Conservation (phyloP, 2,888 invertebrate genomes). For the Acronicta aceris region DNA sequence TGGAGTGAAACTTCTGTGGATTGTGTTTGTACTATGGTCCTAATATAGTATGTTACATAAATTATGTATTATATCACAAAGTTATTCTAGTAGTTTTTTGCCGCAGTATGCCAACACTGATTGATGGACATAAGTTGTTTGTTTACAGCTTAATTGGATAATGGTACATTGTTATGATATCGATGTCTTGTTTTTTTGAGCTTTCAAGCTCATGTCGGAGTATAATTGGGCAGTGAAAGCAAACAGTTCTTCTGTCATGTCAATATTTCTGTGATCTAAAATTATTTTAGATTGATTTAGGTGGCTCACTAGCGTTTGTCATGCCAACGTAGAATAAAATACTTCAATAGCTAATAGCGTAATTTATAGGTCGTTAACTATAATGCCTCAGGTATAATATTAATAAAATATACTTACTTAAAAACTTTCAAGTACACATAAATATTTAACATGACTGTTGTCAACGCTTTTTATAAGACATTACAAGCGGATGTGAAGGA, state of each 20-base stretch:
- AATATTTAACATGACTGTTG: no score
- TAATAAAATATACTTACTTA: no score
- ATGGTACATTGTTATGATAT: background rate
- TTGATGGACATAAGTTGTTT: background rate
- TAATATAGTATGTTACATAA: background rate
- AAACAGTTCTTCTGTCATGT: no score
- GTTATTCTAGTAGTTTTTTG: background rate
- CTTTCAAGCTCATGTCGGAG: background rate
- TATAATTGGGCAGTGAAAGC: constrained; percentile 5
- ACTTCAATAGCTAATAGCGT: no score
- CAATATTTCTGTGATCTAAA: no score
- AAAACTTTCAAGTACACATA: no score
- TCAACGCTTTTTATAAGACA: no score
- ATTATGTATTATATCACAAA: background rate
- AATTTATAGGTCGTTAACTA: no score
- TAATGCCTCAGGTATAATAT: no score
- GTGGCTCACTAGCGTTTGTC: no score
- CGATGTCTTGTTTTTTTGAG: background rate
- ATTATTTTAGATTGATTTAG: no score
- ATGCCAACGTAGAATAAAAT: no score
- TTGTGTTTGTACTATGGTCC: background rate
- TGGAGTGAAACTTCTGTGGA: background rate
- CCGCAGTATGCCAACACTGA: background rate
- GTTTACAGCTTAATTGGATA: constrained; percentile 8
- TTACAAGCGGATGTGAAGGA: background rate